Evolutionary conservation across 2,797 vertebrate genomes (phyloP).

Genomic region (Alca torda): DNA sequence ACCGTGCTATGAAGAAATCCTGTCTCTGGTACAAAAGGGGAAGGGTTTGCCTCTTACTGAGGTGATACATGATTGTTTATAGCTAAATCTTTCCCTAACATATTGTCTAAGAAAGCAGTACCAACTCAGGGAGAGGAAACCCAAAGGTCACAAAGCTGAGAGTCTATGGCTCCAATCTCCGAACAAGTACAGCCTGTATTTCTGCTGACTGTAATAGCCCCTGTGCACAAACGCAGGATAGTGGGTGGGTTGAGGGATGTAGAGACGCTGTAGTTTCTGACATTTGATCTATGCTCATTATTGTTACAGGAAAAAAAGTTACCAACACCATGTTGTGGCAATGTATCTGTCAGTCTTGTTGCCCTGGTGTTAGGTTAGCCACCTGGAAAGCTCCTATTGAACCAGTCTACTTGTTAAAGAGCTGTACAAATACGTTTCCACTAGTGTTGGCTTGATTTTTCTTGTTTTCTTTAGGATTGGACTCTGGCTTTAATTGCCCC

Average conservation of each 20-base stretch:
- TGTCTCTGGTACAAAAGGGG: background rate
- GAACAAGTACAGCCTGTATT: background rate
- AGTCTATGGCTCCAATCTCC: background rate
- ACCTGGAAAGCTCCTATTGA: background rate
- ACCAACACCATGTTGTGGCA: background rate
- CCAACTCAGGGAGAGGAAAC: background rate
- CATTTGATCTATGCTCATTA: no score
- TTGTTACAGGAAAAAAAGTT: background rate
- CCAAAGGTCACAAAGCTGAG: accelerated
- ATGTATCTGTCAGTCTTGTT: background rate
- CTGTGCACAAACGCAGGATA: no score
- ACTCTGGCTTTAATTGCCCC: background rate
- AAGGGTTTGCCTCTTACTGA: background rate
- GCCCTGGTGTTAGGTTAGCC: no score
- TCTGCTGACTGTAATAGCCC: background rate
- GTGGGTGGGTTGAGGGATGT: background rate
- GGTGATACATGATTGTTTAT: background rate
- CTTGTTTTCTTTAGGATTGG: background rate
- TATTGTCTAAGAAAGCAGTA: background rate
- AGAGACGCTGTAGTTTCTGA: background rate
- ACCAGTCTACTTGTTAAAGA: background rate
- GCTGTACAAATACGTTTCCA: background rate
- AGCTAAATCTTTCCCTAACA: background rate
- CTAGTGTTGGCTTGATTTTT: background rate
- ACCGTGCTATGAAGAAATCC: background rate